A percentile compares a stretch with the other conserved stretches of the same genome.
phyloP scores from a whole-genome alignment of 2,888 invertebrate species.

The Panorpa germanica region DNA sequence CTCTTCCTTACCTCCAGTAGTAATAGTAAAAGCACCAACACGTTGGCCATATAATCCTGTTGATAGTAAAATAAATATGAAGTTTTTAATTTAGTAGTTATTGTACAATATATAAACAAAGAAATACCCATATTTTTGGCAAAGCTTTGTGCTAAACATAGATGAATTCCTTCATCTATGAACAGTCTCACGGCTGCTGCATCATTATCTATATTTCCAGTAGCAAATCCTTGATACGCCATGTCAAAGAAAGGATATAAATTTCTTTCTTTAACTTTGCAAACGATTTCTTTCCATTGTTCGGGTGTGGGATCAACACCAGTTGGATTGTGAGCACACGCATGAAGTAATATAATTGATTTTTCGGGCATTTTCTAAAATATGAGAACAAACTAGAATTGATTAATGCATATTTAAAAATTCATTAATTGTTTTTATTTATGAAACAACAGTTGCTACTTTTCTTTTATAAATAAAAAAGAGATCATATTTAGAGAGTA shows the following conservation, averaged over 20 bases:
- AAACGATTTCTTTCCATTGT: slow-evolving; percentile 80
- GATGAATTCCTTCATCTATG: slow-evolving; percentile 69
- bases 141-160: slow-evolving; percentile 82
- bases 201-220: slow-evolving; percentile 71
- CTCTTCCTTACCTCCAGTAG: slow-evolving; percentile 58
- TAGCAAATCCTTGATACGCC: slow-evolving; percentile 97
- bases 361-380: slow-evolving; percentile 80
- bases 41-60: slow-evolving; percentile 71
- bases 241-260: slow-evolving; percentile 91
- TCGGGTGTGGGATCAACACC: slow-evolving; percentile 77
- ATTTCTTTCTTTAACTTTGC: slow-evolving; percentile 59
- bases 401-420: slow-evolving; percentile 1
- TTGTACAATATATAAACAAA: not conserved
- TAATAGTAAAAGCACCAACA: slow-evolving; percentile 74
- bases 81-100: slow-evolving; percentile 1
- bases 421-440: not conserved
- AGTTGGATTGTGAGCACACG: slow-evolving; percentile 97
- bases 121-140: slow-evolving; percentile 86
- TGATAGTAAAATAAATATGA: slow-evolving; percentile 9
- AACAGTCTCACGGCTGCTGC: slow-evolving; percentile 79
- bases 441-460: not conserved
- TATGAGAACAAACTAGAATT: slow-evolving; percentile 12
- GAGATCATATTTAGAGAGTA: not conserved
- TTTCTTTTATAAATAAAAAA: slow-evolving; percentile 1
- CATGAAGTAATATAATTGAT: slow-evolving; percentile 81